Conservation (phyloP, 1,140 invertebrate genomes). For the Drosophila equinoxialis region DNA sequence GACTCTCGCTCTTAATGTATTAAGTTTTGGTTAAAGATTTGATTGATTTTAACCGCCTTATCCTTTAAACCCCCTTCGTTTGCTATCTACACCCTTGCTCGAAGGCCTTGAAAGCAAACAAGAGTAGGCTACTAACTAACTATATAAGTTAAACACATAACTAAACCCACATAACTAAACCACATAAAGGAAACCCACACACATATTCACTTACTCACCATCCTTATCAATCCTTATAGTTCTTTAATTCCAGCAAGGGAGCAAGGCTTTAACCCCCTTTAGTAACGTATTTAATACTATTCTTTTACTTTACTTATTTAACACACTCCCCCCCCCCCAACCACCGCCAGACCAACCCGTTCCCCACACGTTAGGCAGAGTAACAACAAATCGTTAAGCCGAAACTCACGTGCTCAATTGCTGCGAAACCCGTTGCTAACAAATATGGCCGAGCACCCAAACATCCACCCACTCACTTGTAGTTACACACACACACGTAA, state of each 20-base stretch:
- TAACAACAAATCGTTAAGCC: slow-evolving; percentile 20
- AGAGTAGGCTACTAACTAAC: slow-evolving; percentile 8
- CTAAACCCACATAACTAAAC: too few relatives aligned
- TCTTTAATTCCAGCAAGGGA: neutral
- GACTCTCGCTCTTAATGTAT: too few relatives aligned
- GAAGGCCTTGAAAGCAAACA: neutral
- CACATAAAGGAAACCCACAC: neutral
- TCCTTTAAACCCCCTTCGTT: neutral
- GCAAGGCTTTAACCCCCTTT: neutral
- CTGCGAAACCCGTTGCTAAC: slow-evolving; percentile 42
- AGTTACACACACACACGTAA: slow-evolving; percentile 4
- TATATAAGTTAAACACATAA: slow-evolving; percentile 1
- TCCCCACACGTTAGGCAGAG: neutral
- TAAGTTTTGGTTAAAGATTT: too few relatives aligned
- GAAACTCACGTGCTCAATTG: slow-evolving; percentile 51
- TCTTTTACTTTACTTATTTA: neutral
- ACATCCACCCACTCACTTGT: slow-evolving; percentile 21
- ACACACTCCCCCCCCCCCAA: slow-evolving; percentile 5
- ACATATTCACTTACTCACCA: neutral
- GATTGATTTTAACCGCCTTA: too few relatives aligned
- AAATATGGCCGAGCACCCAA: slow-evolving; percentile 69
- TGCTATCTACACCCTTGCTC: neutral
- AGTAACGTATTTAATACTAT: slow-evolving; percentile 6
- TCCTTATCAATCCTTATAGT: neutral
- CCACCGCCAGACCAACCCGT: neutral